A percentile compares a stretch with the other conserved stretches of the same genome.
Evolutionary conservation across 2,113 vertebrate species (phyloP).

Genomic region (Phrynosoma blainvillii): DNA sequence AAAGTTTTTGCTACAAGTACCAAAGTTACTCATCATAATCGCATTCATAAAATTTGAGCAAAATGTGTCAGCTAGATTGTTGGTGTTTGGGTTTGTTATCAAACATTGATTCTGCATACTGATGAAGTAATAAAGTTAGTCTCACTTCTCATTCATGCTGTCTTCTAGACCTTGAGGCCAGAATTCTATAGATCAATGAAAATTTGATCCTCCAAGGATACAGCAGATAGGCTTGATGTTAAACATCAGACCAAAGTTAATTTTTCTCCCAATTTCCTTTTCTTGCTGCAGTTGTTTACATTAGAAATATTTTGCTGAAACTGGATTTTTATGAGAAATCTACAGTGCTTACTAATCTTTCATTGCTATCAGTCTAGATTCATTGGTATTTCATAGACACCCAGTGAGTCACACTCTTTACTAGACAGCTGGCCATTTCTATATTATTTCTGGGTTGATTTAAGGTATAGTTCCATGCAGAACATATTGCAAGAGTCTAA

Average conservation of each 20-base stretch:
- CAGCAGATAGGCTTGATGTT: constrained; percentile 41
- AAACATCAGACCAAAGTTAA: constrained; percentile 39
- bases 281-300: constrained; percentile 64
- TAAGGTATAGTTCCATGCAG: constrained; percentile 47
- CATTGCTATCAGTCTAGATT: constrained; percentile 64
- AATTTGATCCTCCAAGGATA: constrained; percentile 51
- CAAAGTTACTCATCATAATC: not conserved
- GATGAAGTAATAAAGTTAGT: constrained; percentile 65
- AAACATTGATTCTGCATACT: constrained; percentile 57
- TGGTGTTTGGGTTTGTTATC: constrained; percentile 50
- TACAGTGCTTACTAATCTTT: constrained; percentile 65
- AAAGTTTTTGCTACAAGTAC: not conserved
- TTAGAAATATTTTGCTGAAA: constrained; percentile 66
- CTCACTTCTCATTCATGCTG: constrained; percentile 45
- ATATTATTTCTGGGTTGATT: constrained; percentile 52
- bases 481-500: constrained; percentile 37
- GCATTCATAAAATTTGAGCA: not conserved
- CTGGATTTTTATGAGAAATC: constrained; percentile 66
- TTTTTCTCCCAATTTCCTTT: constrained; percentile 34
- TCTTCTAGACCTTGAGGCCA: constrained; percentile 47
- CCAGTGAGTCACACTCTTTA: constrained; percentile 61
- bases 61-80: not conserved
- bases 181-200: constrained; percentile 54
- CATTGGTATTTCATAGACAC: constrained; percentile 56
- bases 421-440: constrained; percentile 58